Percentiles rank a stretch among this genome's conserved stretches.
These are phyloP conservation scores for Corythaixoides concolor DNA, from an alignment of 2,113 vertebrate species.

Conservation along the genomic window DNA sequence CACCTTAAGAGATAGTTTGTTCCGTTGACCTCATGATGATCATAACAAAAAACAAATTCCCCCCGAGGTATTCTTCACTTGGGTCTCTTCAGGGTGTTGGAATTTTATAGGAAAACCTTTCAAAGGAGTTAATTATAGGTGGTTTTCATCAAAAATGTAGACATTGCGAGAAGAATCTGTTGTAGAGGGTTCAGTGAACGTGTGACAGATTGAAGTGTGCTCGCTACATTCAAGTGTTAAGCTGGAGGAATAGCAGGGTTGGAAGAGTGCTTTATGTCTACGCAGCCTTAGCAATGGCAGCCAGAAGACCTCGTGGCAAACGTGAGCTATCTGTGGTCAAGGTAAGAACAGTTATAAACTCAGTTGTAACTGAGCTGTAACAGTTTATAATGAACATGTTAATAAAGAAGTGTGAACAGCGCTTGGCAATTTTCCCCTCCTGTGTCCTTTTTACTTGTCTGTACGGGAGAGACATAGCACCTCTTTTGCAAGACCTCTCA, in stretches of 20 bases:
- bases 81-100: not conserved
- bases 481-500: not conserved
- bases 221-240: not conserved
- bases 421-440: not conserved
- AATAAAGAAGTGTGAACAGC: not conserved
- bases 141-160: not conserved
- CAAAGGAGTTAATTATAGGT: not conserved
- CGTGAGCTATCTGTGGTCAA: not conserved
- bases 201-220: not conserved
- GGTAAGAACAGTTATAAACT: not conserved
- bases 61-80: not conserved
- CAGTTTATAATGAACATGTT: not conserved
- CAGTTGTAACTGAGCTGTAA: not conserved
- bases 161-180: not conserved
- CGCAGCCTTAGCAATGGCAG: not conserved
- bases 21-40: not conserved
- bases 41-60: not conserved
- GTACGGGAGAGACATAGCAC: not conserved
- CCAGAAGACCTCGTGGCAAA: not conserved
- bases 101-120: not conserved
- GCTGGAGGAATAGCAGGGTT: not conserved
- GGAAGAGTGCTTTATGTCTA: not conserved
- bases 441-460: not conserved
- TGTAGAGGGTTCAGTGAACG: not conserved
- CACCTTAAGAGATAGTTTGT: not conserved